These are phyloP conservation scores for Cacoxenus indagator DNA, from an alignment of 2,888 invertebrate genomes.

Conservation along the genomic window DNA sequence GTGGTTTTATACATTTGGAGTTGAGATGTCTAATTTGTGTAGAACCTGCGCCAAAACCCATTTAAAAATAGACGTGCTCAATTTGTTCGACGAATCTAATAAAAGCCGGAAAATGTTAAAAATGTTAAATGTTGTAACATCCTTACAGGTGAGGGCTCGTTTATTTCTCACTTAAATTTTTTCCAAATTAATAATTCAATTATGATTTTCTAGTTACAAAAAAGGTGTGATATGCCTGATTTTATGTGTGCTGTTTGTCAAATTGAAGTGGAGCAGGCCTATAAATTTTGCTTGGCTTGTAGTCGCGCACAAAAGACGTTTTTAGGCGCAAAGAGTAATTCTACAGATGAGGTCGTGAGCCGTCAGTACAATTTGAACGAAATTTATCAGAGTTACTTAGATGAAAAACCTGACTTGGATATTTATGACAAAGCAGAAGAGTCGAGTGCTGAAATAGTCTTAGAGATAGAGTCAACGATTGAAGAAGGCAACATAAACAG, in stretches of 20 bases:
- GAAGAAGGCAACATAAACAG: too few relatives aligned
- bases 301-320: not conserved
- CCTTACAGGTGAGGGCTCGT: not conserved
- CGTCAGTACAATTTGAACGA: not conserved
- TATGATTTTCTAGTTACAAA: not conserved
- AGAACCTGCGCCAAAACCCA: not conserved
- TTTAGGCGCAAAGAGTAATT: not conserved
- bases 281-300: not conserved
- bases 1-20: too few relatives aligned
- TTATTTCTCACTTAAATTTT: too few relatives aligned
- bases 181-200: too few relatives aligned
- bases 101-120: not conserved
- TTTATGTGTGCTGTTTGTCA: not conserved
- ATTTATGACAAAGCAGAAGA: too few relatives aligned
- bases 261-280: not conserved
- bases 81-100: not conserved
- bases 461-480: too few relatives aligned
- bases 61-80: not conserved
- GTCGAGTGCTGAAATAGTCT: too few relatives aligned
- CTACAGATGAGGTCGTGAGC: too few relatives aligned
- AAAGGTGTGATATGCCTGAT: not conserved
- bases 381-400: too few relatives aligned
- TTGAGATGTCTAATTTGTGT: slow-evolving; percentile 2
- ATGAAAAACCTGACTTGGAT: too few relatives aligned
- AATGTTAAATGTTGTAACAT: not conserved